Conservation (phyloP, 2,888 invertebrate species). For the Tetragonisca angustula region DNA sequence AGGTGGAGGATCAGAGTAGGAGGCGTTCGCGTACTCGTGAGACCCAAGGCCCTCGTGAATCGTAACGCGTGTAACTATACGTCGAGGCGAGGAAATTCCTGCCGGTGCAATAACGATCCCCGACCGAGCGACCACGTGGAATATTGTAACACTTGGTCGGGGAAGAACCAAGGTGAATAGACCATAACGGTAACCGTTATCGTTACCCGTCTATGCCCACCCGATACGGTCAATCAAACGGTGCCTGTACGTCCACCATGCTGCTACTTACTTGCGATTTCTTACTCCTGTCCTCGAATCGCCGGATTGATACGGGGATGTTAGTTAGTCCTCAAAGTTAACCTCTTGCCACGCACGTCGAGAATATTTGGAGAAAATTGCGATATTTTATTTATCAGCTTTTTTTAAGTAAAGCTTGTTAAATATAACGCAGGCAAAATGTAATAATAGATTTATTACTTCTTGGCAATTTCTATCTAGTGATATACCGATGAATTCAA, state of each 20-base stretch:
- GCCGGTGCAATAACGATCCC: slow-evolving; percentile 67
- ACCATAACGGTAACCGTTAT: slow-evolving; percentile 77
- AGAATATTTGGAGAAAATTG: too few relatives aligned
- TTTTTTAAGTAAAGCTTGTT: too few relatives aligned
- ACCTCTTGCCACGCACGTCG: too few relatives aligned
- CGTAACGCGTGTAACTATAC: slow-evolving; percentile 35
- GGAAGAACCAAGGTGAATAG: slow-evolving; percentile 67
- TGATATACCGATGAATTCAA: too few relatives aligned
- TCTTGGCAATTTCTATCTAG: too few relatives aligned
- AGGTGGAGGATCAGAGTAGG: background rate
- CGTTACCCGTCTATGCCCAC: slow-evolving; percentile 70
- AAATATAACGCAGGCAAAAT: too few relatives aligned
- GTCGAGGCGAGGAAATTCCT: slow-evolving; percentile 59
- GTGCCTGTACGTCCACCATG: slow-evolving; percentile 35
- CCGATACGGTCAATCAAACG: slow-evolving; percentile 75
- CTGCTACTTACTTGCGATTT: slow-evolving; percentile 11
- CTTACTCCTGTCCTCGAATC: background rate
- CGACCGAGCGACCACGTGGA: slow-evolving; percentile 36
- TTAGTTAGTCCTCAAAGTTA: too few relatives aligned
- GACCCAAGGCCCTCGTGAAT: slow-evolving; percentile 15
- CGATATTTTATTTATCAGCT: too few relatives aligned
- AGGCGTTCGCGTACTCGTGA: background rate
- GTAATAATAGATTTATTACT: too few relatives aligned
- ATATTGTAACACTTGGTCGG: slow-evolving; percentile 66
- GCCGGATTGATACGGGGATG: background rate